These are phyloP conservation scores for Numida meleagris DNA, from an alignment of 2,113 vertebrate genomes.

Conservation along the genomic window DNA sequence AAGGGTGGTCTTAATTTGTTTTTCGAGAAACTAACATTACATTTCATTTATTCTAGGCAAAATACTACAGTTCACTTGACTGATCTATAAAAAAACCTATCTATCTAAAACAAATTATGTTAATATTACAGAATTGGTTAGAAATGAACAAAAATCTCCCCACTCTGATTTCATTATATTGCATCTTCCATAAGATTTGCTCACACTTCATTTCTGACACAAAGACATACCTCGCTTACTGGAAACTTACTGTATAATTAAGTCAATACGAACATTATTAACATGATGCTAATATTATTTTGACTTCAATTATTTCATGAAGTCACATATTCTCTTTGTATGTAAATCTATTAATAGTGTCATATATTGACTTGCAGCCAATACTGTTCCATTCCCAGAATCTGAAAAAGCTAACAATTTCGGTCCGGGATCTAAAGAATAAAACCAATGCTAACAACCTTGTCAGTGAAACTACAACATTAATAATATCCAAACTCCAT, in stretches of 20 bases:
- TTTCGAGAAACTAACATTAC: neutral
- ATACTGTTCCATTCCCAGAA: neutral
- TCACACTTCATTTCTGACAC: neutral
- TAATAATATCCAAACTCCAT: neutral
- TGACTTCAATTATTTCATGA: neutral
- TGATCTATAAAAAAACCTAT: neutral
- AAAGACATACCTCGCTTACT: neutral
- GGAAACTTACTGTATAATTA: neutral
- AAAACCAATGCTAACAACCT: neutral
- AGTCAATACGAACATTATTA: neutral
- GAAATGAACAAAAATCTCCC: neutral
- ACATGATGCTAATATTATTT: neutral
- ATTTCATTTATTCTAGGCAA: neutral
- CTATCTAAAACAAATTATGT: neutral
- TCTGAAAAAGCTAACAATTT: neutral
- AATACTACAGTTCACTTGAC: neutral
- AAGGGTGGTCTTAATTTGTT: neutral
- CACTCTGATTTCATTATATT: neutral
- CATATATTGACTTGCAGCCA: neutral
- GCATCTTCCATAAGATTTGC: neutral
- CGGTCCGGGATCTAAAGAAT: neutral
- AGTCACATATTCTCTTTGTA: neutral
- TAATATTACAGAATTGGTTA: neutral
- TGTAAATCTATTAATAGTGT: neutral
- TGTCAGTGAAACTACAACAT: neutral